Conservation (phyloP, 35 echinoderm and acorn worm genomes). For the Eucidaris tribuloides region DNA sequence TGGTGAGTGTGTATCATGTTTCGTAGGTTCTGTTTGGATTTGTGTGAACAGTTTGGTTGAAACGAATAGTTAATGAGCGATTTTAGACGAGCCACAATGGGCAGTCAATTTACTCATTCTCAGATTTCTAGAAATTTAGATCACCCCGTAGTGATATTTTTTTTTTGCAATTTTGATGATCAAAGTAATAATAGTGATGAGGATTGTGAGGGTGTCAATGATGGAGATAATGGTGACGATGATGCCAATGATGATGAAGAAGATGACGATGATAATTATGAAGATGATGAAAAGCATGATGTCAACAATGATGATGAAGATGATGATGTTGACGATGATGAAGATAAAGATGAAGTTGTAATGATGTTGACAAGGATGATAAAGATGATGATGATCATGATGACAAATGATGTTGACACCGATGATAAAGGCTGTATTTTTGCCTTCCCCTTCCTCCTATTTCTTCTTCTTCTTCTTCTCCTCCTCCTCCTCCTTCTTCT, state of each 20-base stretch:
- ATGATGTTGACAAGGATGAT: too few relatives aligned
- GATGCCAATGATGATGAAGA: conserved; percentile 27
- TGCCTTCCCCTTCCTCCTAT: too few relatives aligned
- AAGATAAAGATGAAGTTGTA: too few relatives aligned
- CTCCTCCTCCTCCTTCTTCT: too few relatives aligned
- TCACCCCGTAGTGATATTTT: not conserved
- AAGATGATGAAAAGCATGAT: not conserved
- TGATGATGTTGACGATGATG: not conserved
- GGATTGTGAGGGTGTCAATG: not conserved
- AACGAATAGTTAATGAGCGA: not conserved
- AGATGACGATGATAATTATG: conserved; percentile 26
- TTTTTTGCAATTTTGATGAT: conserved; percentile 19
- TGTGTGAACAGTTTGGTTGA: not conserved
- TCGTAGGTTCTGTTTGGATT: not conserved
- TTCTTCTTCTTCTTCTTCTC: too few relatives aligned
- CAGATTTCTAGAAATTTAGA: too few relatives aligned
- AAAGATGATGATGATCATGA: too few relatives aligned
- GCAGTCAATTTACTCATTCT: too few relatives aligned
- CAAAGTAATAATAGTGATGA: not conserved
- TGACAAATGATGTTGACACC: too few relatives aligned
- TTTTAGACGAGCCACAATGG: too few relatives aligned
- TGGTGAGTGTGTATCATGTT: conserved; percentile 47
- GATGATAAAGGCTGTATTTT: too few relatives aligned
- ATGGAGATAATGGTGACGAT: not conserved
- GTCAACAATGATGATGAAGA: not conserved